phyloP scores from a whole-genome alignment of 2,797 vertebrate genomes.

The Mormyrus hasselquistii region DNA sequence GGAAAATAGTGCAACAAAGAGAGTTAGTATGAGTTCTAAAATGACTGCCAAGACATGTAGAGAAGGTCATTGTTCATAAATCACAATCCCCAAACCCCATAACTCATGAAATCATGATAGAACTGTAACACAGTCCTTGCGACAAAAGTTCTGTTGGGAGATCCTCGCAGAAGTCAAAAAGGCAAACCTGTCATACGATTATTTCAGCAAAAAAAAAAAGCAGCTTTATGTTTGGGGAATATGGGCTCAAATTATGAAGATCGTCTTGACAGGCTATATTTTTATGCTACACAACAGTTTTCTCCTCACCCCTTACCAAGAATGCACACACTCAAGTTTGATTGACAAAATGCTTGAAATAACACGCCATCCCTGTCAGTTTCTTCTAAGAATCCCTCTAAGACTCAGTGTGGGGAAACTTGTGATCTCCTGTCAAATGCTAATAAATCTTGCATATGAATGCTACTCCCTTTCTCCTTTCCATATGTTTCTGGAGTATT shows the following conservation, averaged over 20 bases:
- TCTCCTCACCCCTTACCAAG: neutral
- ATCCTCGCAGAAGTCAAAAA: neutral
- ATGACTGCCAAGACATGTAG: conserved; percentile 64
- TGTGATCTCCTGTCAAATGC: neutral
- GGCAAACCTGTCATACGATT: neutral
- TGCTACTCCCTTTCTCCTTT: neutral
- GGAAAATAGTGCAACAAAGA: conserved; percentile 99
- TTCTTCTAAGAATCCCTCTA: neutral
- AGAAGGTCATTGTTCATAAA: conserved; percentile 62
- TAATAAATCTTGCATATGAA: neutral
- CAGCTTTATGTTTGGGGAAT: neutral
- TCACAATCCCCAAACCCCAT: neutral
- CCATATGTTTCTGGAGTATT: neutral
- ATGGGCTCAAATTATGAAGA: neutral
- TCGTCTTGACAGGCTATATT: neutral
- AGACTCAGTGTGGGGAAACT: neutral
- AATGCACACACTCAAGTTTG: neutral
- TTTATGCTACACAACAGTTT: neutral
- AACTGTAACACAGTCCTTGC: neutral
- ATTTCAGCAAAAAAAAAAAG: neutral
- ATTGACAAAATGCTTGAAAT: neutral
- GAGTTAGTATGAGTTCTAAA: conserved; percentile 96
- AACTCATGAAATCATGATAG: neutral
- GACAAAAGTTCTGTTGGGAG: neutral
- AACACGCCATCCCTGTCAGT: neutral